Conservation (phyloP, 2,797 vertebrate species). For the Lithobates pipiens region DNA sequence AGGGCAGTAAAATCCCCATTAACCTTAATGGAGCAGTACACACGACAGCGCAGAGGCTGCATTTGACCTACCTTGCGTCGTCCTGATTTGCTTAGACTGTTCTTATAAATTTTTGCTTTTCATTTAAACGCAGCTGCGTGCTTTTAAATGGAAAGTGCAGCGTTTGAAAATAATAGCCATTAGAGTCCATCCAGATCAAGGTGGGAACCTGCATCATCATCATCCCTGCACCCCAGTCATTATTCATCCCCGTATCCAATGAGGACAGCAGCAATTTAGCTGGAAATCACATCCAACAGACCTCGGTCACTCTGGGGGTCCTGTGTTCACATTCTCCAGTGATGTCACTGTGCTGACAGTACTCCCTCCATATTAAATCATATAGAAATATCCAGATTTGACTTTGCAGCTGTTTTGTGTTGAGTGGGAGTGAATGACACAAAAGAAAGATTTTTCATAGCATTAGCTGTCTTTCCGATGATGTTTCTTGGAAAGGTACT, state of each 20-base stretch:
- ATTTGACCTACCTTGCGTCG: too few species aligned
- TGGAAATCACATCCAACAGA: slow-evolving; percentile 2
- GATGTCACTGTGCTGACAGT: not conserved
- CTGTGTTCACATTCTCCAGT: not conserved
- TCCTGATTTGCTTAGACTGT: too few species aligned
- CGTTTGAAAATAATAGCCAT: too few species aligned
- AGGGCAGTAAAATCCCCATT: too few species aligned
- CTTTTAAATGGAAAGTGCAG: too few species aligned
- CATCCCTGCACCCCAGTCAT: slow-evolving; percentile 8
- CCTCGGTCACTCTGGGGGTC: not conserved
- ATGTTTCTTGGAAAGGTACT: not conserved
- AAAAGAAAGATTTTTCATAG: not conserved
- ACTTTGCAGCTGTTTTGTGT: not conserved
- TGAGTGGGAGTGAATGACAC: not conserved
- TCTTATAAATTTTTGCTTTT: too few species aligned
- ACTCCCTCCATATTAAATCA: not conserved
- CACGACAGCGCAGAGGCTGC: too few species aligned
- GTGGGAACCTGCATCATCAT: not conserved
- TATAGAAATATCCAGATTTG: not conserved
- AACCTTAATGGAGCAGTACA: too few species aligned
- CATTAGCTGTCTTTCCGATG: not conserved
- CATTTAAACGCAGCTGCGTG: too few species aligned
- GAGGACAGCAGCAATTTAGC: not conserved
- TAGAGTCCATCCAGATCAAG: not conserved
- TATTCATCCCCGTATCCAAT: slow-evolving; percentile 22